phyloP scores from a whole-genome alignment of 2,113 vertebrate species.

The Catharus bicknelli region DNA sequence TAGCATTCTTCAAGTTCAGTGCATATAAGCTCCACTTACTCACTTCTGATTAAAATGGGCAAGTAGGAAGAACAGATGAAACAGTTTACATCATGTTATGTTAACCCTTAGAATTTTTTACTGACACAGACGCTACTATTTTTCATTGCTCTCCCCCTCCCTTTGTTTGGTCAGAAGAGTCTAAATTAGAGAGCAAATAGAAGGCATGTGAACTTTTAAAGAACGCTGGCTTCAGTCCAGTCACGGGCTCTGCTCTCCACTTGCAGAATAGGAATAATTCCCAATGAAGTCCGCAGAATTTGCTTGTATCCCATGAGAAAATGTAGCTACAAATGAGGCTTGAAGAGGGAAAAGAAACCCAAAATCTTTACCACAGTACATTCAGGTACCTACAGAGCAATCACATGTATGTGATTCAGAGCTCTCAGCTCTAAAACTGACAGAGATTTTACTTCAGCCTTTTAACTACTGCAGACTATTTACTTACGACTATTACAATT shows the following conservation, averaged over 20 bases:
- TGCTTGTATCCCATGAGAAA: background rate
- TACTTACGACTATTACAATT: background rate
- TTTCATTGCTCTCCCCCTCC: background rate
- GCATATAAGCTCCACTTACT: constrained; percentile 45
- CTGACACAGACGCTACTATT: constrained; percentile 22
- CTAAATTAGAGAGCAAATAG: constrained; percentile 40
- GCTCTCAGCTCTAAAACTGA: background rate
- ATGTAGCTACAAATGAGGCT: background rate
- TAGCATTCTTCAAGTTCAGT: constrained; percentile 46
- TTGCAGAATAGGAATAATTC: constrained; percentile 23
- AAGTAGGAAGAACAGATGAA: constrained; percentile 60
- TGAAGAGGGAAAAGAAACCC: background rate
- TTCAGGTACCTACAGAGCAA: background rate
- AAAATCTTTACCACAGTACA: background rate
- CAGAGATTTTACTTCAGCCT: background rate
- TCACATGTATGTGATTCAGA: background rate
- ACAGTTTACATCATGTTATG: constrained; percentile 50
- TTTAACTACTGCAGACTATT: background rate
- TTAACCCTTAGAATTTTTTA: constrained; percentile 41
- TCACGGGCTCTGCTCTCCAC: background rate
- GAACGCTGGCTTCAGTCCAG: constrained; percentile 49
- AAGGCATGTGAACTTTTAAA: constrained; percentile 54
- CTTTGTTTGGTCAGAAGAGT: background rate
- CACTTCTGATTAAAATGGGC: constrained; percentile 56
- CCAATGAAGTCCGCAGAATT: background rate